These are phyloP conservation scores for Drosophila tropicalis DNA, from an alignment of 1,140 invertebrate genomes.

Conservation along the genomic window DNA sequence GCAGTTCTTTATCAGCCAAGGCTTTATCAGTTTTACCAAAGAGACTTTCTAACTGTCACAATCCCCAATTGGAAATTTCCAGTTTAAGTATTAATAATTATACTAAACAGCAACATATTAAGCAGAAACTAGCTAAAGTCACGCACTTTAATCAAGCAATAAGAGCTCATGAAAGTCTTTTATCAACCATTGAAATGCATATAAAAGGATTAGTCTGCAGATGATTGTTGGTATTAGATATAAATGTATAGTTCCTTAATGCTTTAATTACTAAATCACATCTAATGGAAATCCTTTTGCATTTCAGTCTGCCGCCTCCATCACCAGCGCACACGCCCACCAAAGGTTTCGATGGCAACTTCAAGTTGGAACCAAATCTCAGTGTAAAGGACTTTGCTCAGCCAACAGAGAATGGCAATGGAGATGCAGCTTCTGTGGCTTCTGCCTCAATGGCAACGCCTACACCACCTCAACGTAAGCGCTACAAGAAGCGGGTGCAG, in stretches of 20 bases:
- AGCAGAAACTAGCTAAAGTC: too few relatives aligned
- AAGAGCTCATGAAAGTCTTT: too few relatives aligned
- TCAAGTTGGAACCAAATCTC: constrained; percentile 80
- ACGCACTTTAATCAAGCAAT: too few relatives aligned
- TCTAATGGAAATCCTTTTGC: background rate
- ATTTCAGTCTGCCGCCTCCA: constrained; percentile 65
- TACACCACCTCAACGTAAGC: constrained; percentile 72
- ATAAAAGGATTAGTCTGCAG: too few relatives aligned
- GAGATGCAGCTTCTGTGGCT: constrained; percentile 26
- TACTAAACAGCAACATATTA: too few relatives aligned
- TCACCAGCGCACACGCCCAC: constrained; percentile 76
- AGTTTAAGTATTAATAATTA: too few relatives aligned
- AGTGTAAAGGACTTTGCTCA: constrained; percentile 78
- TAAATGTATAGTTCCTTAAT: background rate
- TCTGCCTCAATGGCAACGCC: constrained; percentile 47
- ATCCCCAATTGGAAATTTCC: too few relatives aligned
- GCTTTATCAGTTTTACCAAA: too few relatives aligned
- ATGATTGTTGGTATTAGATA: too few relatives aligned
- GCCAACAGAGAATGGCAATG: constrained; percentile 60
- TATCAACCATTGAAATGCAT: too few relatives aligned
- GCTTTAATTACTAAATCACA: background rate
- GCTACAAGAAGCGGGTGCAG: constrained; percentile 80
- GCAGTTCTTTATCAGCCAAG: too few relatives aligned
- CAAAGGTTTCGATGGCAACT: constrained; percentile 79
- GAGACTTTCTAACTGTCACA: too few relatives aligned